Base-by-base conservation (phyloP, 2,797 vertebrate species). In the Zalophus californianus region DNA sequence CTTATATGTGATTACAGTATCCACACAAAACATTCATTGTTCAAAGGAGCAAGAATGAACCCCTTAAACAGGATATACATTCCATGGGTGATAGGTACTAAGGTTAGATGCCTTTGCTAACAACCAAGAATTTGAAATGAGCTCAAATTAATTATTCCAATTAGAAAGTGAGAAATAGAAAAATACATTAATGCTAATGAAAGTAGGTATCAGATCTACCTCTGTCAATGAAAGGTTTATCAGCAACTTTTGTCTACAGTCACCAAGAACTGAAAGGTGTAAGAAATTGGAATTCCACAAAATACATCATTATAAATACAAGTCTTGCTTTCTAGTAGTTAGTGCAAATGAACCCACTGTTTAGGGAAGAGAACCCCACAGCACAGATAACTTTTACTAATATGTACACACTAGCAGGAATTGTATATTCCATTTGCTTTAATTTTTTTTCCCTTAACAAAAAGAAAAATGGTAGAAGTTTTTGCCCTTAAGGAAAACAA, bases 101-200 rank as follows among this genome's bases (percentile, higher is more conserved):
- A 94, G 64, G n/a, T 96, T 95, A 86, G 88, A 84, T 95, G 91
- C 15, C 58, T 96, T 91, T 91, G 80, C 64, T 84, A 94, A 94
- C 64, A 91, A 80, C n/a, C 41, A 64, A 90, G 78, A 96, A 87
- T 97, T 90, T 89, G 66, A 96, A 97, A 90, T 2, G 12, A 94
- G 75, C 20, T 50, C 89, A 95, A 86, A 97, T 84, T 88, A 87
- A 96, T 97, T 90, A 95, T 96, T 97, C 27, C 79, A 97, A 92
- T 97, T 95, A 97, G 75, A 92, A 95, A 93, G 7, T 92, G 79
- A 95, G 83, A 97, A 96, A 96, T 58, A 97, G 83, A 88, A 93
- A 92, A 96, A 80, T 27, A 86, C 70, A 90, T 80, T 94, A 90
- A 97, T 72, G 54, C 48, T 94, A 91, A 95, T 94, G 62, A 95